phyloP scores from a whole-genome alignment of 2,888 invertebrate genomes.

The Laspeyria flexula region DNA sequence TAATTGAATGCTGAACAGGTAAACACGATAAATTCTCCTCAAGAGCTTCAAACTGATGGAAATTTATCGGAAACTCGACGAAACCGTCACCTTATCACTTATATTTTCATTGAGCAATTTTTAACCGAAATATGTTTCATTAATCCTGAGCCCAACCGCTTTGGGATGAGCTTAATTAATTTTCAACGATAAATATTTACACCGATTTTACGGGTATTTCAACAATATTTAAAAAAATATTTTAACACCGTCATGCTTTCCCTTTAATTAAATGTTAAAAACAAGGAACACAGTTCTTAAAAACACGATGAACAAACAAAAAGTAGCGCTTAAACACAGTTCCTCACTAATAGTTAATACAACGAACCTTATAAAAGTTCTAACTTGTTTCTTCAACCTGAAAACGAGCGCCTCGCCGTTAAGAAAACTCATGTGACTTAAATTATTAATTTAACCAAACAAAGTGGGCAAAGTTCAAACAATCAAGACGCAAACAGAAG shows the following conservation, averaged over 20 bases:
- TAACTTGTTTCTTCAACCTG: conserved; percentile 13
- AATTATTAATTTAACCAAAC: conserved; percentile 46
- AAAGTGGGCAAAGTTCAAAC: conserved; percentile 38
- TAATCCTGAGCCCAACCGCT: conserved; percentile 18
- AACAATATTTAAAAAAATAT: not conserved
- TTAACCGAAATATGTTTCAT: conserved; percentile 26
- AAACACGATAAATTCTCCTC: conserved; percentile 43
- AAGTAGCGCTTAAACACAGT: conserved; percentile 6
- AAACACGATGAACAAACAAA: not conserved
- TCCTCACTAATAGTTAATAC: conserved; percentile 2
- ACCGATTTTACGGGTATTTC: conserved; percentile 6
- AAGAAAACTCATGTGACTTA: conserved; percentile 35
- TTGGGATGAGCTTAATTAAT: conserved; percentile 38
- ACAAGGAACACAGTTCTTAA: not conserved
- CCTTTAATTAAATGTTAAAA: not conserved
- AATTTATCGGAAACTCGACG: conserved; percentile 25
- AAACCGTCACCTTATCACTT: conserved; percentile 29
- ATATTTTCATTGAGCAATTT: conserved; percentile 28
- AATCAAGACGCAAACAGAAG: conserved; percentile 40
- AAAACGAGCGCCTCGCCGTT: conserved; percentile 2
- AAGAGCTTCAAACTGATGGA: conserved; percentile 16
- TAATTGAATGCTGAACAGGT: conserved; percentile 43
- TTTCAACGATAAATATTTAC: conserved; percentile 27
- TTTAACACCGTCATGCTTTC: not conserved
- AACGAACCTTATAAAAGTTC: conserved; percentile 15